Conservation (phyloP, 2,113 vertebrate species). For the Carollia perspicillata region DNA sequence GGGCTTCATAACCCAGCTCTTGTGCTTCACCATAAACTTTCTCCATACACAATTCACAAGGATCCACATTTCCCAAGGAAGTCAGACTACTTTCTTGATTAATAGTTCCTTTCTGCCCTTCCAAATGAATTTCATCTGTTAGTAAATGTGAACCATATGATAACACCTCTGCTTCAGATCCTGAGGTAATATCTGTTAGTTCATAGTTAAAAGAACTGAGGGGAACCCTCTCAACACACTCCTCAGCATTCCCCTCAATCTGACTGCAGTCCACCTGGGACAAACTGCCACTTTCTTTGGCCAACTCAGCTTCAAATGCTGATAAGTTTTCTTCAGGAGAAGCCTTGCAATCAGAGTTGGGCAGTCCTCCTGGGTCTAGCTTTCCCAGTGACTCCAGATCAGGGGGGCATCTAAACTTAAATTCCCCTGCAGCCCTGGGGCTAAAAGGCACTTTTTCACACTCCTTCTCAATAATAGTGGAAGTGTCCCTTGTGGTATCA, state of each 20-base stretch:
- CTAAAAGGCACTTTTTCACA: slow-evolving; percentile 77
- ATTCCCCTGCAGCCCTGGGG: slow-evolving; percentile 27
- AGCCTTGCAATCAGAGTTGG: neutral
- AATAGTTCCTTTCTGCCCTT: slow-evolving; percentile 52
- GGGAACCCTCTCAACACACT: neutral
- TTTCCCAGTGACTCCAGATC: neutral
- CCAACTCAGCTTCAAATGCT: neutral
- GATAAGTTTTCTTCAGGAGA: slow-evolving; percentile 44
- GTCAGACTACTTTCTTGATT: slow-evolving; percentile 36
- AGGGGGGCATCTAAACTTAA: neutral
- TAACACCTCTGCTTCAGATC: slow-evolving; percentile 74
- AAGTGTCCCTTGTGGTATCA: slow-evolving; percentile 73
- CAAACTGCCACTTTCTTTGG: slow-evolving; percentile 72
- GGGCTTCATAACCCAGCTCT: neutral
- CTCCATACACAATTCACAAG: slow-evolving; percentile 65
- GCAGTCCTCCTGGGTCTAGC: neutral
- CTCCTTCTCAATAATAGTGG: slow-evolving; percentile 64
- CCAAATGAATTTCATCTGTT: slow-evolving; percentile 48
- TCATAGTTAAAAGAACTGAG: slow-evolving; percentile 40
- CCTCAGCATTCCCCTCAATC: neutral
- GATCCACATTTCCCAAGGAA: slow-evolving; percentile 58
- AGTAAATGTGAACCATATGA: slow-evolving; percentile 70
- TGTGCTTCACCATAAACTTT: slow-evolving; percentile 50
- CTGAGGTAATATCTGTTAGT: slow-evolving; percentile 26
- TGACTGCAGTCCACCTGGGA: slow-evolving; percentile 56